Conservation (phyloP, 2,888 invertebrate genomes). For the Neocrepidodera transversa region DNA sequence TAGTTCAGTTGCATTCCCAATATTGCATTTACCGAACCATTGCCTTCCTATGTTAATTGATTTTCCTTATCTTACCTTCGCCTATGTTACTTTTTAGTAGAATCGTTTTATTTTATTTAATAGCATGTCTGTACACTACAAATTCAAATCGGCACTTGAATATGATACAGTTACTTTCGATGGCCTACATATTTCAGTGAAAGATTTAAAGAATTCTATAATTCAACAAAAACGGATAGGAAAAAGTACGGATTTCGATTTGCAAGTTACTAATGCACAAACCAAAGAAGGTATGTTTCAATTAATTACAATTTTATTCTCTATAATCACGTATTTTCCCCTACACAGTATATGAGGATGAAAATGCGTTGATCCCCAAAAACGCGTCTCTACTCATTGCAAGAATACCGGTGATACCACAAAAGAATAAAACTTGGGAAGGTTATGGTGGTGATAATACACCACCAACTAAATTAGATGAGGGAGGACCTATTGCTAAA, state of each 20-base stretch:
- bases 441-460: slow-evolving; percentile 62
- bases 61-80: slow-evolving; percentile 12
- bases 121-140: slow-evolving; percentile 95
- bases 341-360: slow-evolving; percentile 86
- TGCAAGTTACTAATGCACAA: slow-evolving; percentile 96
- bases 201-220: slow-evolving; percentile 93
- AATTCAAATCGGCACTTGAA: slow-evolving; percentile 96
- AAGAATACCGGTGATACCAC: slow-evolving; percentile 84
- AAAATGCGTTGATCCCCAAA: slow-evolving; percentile 91
- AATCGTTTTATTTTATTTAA: slow-evolving; percentile 12
- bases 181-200: slow-evolving; percentile 94
- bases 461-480: slow-evolving; percentile 57
- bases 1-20: neutral
- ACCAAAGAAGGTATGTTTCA: slow-evolving; percentile 88
- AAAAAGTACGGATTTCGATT: slow-evolving; percentile 92
- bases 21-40: slow-evolving; percentile 6
- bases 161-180: slow-evolving; percentile 97
- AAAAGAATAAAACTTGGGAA: slow-evolving; percentile 75
- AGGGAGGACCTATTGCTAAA: slow-evolving; percentile 65
- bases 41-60: slow-evolving; percentile 13
- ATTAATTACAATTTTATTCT: neutral
- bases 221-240: slow-evolving; percentile 94
- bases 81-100: slow-evolving; percentile 8
- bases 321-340: slow-evolving; percentile 16
- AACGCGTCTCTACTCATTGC: slow-evolving; percentile 96